Evolutionary conservation across 1,140 invertebrate species (phyloP).

Genomic region (Caerostris darwini): DNA sequence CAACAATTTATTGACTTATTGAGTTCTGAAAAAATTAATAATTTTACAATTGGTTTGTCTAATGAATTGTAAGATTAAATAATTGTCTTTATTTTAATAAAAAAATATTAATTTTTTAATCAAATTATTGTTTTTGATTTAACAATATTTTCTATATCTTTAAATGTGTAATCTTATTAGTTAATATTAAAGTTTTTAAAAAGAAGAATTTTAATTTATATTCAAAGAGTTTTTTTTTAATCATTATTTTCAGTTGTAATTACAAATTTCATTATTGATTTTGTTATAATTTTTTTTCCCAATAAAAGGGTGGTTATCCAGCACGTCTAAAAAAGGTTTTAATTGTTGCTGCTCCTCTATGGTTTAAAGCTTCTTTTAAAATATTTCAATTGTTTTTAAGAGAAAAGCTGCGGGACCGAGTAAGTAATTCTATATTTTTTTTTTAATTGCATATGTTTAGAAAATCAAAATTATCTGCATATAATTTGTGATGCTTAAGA

Average conservation of each 20-base stretch:
- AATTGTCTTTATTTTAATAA: not conserved
- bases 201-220: too few relatives aligned
- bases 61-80: not conserved
- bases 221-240: not conserved
- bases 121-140: too few relatives aligned
- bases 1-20: not conserved
- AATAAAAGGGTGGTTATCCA: conserved; percentile 95
- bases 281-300: not conserved
- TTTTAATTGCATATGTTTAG: not conserved
- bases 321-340: conserved; percentile 98
- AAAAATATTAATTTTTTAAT: too few relatives aligned
- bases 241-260: not conserved
- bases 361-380: conserved; percentile 99
- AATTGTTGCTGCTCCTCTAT: conserved; percentile 97
- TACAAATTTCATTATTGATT: not conserved
- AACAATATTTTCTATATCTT: not conserved
- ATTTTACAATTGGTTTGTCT: not conserved
- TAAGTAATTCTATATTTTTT: conserved; percentile 79
- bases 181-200: not conserved
- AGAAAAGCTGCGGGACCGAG: conserved; percentile 95
- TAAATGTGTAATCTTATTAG: not conserved
- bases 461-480: too few relatives aligned
- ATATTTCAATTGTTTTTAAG: conserved; percentile 96
- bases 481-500: too few relatives aligned
- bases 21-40: not conserved